Base-by-base conservation (phyloP, 2,113 vertebrate species). In the Prionailurus viverrinus region DNA sequence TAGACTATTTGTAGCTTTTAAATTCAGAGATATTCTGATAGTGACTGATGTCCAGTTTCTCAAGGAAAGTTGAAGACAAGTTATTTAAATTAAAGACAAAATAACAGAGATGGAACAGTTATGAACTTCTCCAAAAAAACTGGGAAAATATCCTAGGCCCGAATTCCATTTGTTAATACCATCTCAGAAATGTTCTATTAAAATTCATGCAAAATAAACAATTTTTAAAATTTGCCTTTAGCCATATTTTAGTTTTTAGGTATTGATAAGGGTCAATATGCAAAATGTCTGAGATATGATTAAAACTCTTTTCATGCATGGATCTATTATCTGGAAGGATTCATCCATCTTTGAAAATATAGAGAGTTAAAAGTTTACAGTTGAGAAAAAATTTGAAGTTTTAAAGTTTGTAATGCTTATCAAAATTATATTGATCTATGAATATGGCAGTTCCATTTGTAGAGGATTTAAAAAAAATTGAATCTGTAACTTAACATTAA, bases 251-350 rank as follows among this genome's bases (percentile, higher is more conserved):
- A 45, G 4, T 82, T 78, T 84, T 84, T 84, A 83, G n/a, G 15
- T 31, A 79, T 79, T 87, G 7, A 87, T 51, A 92, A 93, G 48
- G 31, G 93, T 82, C 95, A 96, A 94, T 98, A 98, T 98, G 92
- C 94, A 96, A 97, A 98, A 98, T 98, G 81, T 97, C 97, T 98
- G 96, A 98, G 95, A 97, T 98, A 97, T 98, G 92, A 97, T 94
- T 76, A 97, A 97, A 90, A 98, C 15, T 96, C 85, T 85, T 97
- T 98, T 85, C 41, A 97, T 97, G 91, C 89, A 29, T 91, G 29
- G 78, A 97, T 98, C 98, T 98, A 91, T 97, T 98, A 98, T 86
- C 89, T 97, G 96, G 92, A 97, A 94, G 73, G 97, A 94, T 71
- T 66, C 21, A 66, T 90, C 97, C 74, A 48, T 6, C 21, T 92